Evolutionary conservation across 2,113 vertebrate species (phyloP).

Genomic region (Pseudonaja textilis): DNA sequence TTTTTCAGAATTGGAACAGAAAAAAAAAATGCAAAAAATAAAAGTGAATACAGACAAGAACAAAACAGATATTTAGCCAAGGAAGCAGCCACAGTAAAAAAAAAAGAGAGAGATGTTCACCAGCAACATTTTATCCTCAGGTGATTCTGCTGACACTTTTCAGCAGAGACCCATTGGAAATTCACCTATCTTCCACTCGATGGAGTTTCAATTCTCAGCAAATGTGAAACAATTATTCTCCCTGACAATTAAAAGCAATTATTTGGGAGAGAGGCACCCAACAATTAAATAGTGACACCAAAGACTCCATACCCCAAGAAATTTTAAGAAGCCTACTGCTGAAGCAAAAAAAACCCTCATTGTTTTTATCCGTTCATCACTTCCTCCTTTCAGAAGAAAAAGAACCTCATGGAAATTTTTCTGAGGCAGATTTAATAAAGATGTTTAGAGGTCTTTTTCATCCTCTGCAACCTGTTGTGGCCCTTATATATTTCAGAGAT

Average conservation of each 20-base stretch:
- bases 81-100: not conserved
- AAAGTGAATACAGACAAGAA: not conserved
- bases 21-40: not conserved
- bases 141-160: not conserved
- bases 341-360: not conserved
- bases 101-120: not conserved
- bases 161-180: not conserved
- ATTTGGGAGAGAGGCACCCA: not conserved
- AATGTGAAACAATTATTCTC: not conserved
- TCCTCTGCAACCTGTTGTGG: not conserved
- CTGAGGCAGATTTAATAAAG: not conserved
- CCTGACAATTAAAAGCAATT: not conserved
- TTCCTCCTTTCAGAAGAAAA: not conserved
- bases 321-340: not conserved
- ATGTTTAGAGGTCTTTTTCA: not conserved
- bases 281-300: not conserved
- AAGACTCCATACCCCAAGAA: not conserved
- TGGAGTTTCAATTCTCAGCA: not conserved
- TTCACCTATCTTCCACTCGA: not conserved
- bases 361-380: not conserved
- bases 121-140: not conserved
- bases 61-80: not conserved
- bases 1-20: not conserved
- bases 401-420: not conserved
- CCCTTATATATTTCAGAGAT: not conserved